Conservation (phyloP, 2,797 vertebrate genomes). For the Onychomys leucogaster region DNA sequence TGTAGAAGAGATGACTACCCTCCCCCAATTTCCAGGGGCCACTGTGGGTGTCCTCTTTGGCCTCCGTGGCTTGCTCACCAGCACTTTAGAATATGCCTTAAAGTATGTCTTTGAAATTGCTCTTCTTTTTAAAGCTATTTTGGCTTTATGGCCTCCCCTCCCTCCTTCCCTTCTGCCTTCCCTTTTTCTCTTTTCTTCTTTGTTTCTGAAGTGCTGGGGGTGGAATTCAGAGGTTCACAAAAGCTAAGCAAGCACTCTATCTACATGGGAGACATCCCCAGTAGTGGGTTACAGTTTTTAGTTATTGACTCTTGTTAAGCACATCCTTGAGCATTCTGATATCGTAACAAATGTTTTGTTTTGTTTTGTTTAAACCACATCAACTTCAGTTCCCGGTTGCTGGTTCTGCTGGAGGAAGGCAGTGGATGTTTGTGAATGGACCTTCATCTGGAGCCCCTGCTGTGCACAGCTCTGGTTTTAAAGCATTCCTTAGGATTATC, state of each 20-base stretch:
- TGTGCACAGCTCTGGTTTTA: background rate
- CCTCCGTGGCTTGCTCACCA: background rate
- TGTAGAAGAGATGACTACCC: background rate
- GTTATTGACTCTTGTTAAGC: background rate
- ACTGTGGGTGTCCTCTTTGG: background rate
- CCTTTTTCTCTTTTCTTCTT: too few relatives aligned
- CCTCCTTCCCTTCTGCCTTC: too few relatives aligned
- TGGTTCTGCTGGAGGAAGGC: too few relatives aligned
- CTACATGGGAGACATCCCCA: background rate
- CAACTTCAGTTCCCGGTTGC: background rate
- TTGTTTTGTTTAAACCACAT: background rate
- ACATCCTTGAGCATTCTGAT: background rate
- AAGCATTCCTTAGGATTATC: background rate
- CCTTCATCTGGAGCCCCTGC: background rate
- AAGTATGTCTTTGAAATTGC: background rate
- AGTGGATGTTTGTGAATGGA: background rate
- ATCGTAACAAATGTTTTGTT: background rate
- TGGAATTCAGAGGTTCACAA: background rate
- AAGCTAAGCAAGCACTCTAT: background rate
- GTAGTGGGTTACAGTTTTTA: background rate
- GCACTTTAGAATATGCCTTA: background rate
- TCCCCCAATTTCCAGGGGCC: fast-evolving
- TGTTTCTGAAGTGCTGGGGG: background rate
- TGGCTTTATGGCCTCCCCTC: background rate
- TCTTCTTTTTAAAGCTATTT: background rate